Evolutionary conservation across 2,797 vertebrate genomes (phyloP).

Genomic region (Sebastolobus alascanus): DNA sequence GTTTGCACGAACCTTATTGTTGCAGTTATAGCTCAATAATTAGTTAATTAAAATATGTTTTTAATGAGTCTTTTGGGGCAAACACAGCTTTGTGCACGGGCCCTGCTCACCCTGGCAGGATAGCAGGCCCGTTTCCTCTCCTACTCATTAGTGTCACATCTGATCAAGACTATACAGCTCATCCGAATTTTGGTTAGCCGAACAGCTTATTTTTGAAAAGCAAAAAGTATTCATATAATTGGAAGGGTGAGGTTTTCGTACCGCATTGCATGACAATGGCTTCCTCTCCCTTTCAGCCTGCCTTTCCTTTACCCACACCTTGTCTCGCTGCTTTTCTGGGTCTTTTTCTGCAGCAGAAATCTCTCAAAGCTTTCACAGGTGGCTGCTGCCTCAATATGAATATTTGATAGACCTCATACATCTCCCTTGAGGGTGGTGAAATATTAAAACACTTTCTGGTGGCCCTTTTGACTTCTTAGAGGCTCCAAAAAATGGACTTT

Average conservation of each 20-base stretch:
- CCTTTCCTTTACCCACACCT: conserved; percentile 41
- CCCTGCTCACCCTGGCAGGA: not conserved
- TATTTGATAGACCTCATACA: conserved; percentile 81
- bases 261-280: not conserved
- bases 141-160: not conserved
- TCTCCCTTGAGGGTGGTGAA: conserved; percentile 78
- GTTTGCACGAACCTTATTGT: conserved; percentile 15
- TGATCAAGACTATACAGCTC: not conserved
- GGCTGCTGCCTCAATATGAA: conserved; percentile 78
- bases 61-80: conserved; percentile 17
- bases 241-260: not conserved
- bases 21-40: conserved; percentile 34
- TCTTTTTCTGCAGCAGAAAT: conserved; percentile 62
- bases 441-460: conserved; percentile 81
- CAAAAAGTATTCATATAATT: not conserved
- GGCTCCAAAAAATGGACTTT: conserved; percentile 33
- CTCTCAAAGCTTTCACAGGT: conserved; percentile 75
- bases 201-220: not conserved
- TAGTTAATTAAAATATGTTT: conserved; percentile 24
- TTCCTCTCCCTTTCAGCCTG: conserved; percentile 4
- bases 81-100: conserved; percentile 17
- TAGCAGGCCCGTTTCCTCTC: not conserved
- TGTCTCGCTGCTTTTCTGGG: conserved; percentile 39
- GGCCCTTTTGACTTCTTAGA: conserved; percentile 60
- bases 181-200: not conserved